Base-by-base conservation (phyloP, 2,797 vertebrate genomes). In the Pogonophryne albipinna region DNA sequence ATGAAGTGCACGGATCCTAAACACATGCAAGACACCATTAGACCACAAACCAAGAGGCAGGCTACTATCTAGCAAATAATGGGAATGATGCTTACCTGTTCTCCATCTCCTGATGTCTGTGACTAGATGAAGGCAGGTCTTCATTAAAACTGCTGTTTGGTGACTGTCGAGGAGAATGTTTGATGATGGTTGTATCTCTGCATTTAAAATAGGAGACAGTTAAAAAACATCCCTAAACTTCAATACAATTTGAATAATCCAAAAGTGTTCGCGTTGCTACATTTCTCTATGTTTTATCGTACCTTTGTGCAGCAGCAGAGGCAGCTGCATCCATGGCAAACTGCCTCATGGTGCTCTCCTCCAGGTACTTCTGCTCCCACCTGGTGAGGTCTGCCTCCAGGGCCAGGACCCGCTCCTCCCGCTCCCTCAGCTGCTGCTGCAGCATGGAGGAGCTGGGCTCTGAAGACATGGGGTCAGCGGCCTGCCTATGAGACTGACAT, bases 341-440 rank as follows among this genome's bases (percentile, higher is more conserved):
- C 92, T 99, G 97, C 67, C 97, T 94, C 97, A 99, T 99, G 77
- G 97, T 98, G 85, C 97, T 97, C 78, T 99, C 98, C 89, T 99
- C 98, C 85, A 99, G 86, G 71, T 98, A 99, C 84, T 99, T 99
- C 80, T 99, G 98, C 84, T 99, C 98, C 98, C 98, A 99, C 88
- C 97, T 98, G 75, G 97, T 99, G 95, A 99, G 98, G 86, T 99
- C 98, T 0, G 98, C 98, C 87, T 99, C 98, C 80, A 99, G 92
- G 0, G 97, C 98, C 88, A 99, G 88, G 68, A 99, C 95, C 58
- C 95, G 94, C 86, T 99, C 97, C 87, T 99, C 98, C 55, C 94
- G 96, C 89, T 99, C 98, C 70, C 97, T 94, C 79, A 99, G 87
- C 81, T 97, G 96, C 89, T 97, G 97, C 0, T 96, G 96, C 16